Evolutionary conservation across 2,888 invertebrate genomes (phyloP).

Genomic region (Hirtodrosophila confusa): DNA sequence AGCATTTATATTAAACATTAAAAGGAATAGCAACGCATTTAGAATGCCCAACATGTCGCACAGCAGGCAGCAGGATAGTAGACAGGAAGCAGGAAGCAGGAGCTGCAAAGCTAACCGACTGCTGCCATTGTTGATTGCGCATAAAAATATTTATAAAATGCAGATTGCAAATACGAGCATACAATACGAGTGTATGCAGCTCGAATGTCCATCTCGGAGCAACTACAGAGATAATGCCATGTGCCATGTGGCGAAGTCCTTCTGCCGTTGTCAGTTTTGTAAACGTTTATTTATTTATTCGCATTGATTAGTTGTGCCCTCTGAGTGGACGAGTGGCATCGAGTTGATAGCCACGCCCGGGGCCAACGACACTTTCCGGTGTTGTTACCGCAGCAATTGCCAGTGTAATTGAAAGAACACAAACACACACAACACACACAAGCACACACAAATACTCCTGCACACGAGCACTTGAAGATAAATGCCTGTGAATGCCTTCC

Average conservation of each 20-base stretch:
- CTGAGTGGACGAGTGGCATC: conserved; percentile 27
- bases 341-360: conserved; percentile 40
- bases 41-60: conserved; percentile 65
- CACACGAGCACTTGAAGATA: conserved; percentile 53
- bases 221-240: conserved; percentile 33
- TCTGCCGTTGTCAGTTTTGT: conserved; percentile 36
- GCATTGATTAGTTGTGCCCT: conserved; percentile 56
- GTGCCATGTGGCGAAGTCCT: conserved; percentile 6
- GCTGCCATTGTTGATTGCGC: conserved; percentile 69
- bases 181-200: conserved; percentile 30
- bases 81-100: conserved; percentile 9
- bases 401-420: conserved; percentile 67
- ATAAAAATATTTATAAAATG: conserved; percentile 77
- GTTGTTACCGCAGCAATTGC: conserved; percentile 70
- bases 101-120: conserved; percentile 22
- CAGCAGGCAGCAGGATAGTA: conserved; percentile 15
- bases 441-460: conserved; percentile 10
- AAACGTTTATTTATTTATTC: conserved; percentile 71
- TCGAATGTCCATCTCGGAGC: conserved; percentile 5
- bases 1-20: conserved; percentile 76
- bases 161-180: conserved; percentile 64
- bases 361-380: conserved; percentile 45
- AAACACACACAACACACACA: conserved; percentile 8
- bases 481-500: conserved; percentile 58
- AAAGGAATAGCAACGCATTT: conserved; percentile 60